Evolutionary conservation across 1,140 invertebrate species (phyloP), one percentile per base, ranked within the genome.

Genomic region (Carposina sasakii): DNA sequence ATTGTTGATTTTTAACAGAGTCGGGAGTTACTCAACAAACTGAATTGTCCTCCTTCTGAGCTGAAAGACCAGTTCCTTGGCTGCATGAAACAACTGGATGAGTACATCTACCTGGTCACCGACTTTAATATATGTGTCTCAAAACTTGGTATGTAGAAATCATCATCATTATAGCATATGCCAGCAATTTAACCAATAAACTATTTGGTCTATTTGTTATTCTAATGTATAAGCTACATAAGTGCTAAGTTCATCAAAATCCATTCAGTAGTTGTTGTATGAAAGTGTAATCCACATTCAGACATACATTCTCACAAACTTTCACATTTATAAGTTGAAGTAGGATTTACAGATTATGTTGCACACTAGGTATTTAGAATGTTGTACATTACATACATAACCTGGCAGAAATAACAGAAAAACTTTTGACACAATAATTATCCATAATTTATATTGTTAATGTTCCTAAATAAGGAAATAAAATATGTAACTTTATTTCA

Each of bases 41-140:
- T 82, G 10, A 78, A 82, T 30, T 81, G 76, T 63, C 70, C 71
- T 0, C 70, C 73, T 1, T 52, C 70, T 13, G 71, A 72, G 21
- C 42, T 82, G 15, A 82, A 78, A 44, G 73, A 79, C 1, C 45
- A 63, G 1, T 79, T 78, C 45, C 53, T 79, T 13, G 64, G 41
- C 28, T 59, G 65, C 26, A 76, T 82, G 75, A 67, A 76, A 12
- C 58, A 73, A 19, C 50, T 82, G n/a, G 78, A 81, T 45, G 76
- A 82, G 42, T 81, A 68, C 28, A 78, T 54, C 41, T 82, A 82
- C 48, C 52, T 81, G 6, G 61, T 81, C 9, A 78, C 76, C 5
- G 72, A 82, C 43, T 72, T 82, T 37, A 76, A 76, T 45, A 52
- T 81, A 20, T 54, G 64, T 43, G 17, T 75, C 28, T 54, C 36